Conservation (phyloP, 2,888 invertebrate species). For the Dimorphilus gyrociliatus region DNA sequence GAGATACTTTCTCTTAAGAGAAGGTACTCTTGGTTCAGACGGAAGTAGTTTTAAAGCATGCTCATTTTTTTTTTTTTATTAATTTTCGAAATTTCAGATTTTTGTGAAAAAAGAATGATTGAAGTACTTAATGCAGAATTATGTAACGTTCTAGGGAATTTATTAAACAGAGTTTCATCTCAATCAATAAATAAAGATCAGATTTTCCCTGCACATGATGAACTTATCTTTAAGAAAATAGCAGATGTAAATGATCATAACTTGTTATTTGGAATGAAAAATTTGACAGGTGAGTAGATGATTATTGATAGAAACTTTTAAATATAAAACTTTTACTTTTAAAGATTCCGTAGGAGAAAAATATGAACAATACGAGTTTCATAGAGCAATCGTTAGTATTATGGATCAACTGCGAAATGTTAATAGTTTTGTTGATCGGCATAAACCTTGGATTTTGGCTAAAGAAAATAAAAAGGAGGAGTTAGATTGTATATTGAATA, state of each 20-base stretch:
- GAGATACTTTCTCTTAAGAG: slow-evolving; percentile 72
- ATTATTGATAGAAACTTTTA: no score
- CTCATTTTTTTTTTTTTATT: slow-evolving; percentile 1
- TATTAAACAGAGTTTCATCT: slow-evolving; percentile 63
- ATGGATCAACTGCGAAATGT: slow-evolving; percentile 57
- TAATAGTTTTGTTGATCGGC: slow-evolving; percentile 68
- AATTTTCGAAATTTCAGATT: slow-evolving; percentile 49
- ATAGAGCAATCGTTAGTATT: slow-evolving; percentile 61
- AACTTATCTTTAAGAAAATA: slow-evolving; percentile 13
- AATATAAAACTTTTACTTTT: slow-evolving; percentile 8
- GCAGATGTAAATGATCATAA: slow-evolving; percentile 38
- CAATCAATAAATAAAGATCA: slow-evolving; percentile 59
- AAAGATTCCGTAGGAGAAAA: slow-evolving; percentile 46
- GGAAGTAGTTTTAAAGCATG: slow-evolving; percentile 57
- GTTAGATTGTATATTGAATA: slow-evolving; percentile 54
- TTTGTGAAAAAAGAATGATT: slow-evolving; percentile 55
- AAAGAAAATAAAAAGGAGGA: slow-evolving; percentile 44
- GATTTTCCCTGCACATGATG: slow-evolving; percentile 47
- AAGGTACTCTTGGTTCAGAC: slow-evolving; percentile 74
- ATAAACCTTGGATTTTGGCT: slow-evolving; percentile 72
- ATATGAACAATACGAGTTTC: slow-evolving; percentile 60
- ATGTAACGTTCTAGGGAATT: slow-evolving; percentile 78
- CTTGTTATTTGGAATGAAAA: slow-evolving; percentile 42
- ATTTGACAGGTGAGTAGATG: slow-evolving; percentile 44
- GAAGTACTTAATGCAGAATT: slow-evolving; percentile 69